Evolutionary conservation across 2,888 invertebrate genomes (phyloP).

Genomic region (Pseudoips prasinana): DNA sequence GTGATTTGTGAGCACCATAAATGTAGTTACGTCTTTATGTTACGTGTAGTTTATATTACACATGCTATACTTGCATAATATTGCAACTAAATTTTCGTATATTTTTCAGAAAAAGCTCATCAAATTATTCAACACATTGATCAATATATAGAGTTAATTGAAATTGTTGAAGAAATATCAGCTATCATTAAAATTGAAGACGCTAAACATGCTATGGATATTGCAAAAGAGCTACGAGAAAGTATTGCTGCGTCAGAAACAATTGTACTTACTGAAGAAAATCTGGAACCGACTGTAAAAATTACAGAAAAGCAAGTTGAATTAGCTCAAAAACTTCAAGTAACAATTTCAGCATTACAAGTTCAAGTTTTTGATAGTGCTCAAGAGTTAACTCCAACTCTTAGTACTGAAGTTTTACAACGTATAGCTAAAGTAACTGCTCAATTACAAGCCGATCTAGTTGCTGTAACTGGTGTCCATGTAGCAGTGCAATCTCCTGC

Average conservation of each 20-base stretch:
- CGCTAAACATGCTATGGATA: conserved; percentile 46
- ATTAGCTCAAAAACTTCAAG: conserved; percentile 50
- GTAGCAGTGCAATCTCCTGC: conserved; percentile 36
- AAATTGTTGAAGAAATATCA: conserved; percentile 61
- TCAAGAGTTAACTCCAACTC: conserved; percentile 40
- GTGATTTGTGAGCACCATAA: too few relatives aligned
- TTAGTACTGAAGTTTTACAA: conserved; percentile 41
- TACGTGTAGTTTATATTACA: too few relatives aligned
- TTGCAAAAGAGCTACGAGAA: conserved; percentile 54
- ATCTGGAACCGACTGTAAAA: conserved; percentile 13
- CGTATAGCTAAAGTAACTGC: conserved; percentile 47
- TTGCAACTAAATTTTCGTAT: too few relatives aligned
- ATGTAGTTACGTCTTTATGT: too few relatives aligned
- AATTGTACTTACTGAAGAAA: conserved; percentile 16
- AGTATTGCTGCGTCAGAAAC: conserved; percentile 33
- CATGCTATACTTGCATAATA: too few relatives aligned
- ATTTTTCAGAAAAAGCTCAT: conserved; percentile 52
- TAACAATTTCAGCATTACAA: conserved; percentile 47
- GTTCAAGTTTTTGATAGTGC: conserved; percentile 45
- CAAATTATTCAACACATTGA: conserved; percentile 53
- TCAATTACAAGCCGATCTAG: conserved; percentile 54
- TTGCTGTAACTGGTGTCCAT: conserved; percentile 40
- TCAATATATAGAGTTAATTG: conserved; percentile 59
- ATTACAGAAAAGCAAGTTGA: conserved; percentile 32
- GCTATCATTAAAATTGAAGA: conserved; percentile 50